Base-by-base conservation (phyloP, 30 jellyfish, hydroid and myxozoan genomes). In the Catostylus mosaicus region DNA sequence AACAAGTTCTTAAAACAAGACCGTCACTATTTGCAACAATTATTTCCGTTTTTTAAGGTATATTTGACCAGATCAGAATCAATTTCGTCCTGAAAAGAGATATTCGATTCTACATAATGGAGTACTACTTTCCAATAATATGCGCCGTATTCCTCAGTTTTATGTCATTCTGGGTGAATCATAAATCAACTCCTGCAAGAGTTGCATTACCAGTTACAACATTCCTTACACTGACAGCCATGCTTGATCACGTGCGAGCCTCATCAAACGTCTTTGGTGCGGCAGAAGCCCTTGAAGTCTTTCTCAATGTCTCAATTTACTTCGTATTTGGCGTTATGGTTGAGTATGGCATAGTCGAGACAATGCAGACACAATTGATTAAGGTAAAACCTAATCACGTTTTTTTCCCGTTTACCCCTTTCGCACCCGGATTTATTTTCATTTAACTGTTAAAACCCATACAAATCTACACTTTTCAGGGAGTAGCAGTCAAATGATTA, bases 121-220 rank as follows among this genome's bases (percentile, higher is more conserved):
- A 83, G 84, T 73, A 70, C 84, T 90, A 90, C 71, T 46, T 82
- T 24, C 97, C 97, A 43, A 69, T 95, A 31, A 61, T 90, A 32
- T 72, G 85, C 40, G 85, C 78, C 47, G 97, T 90, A 22, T 64
- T 67, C 52, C 81, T 90, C 56, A 54, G 91, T 43, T 82, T 89
- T 89, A 57, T 83, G 31, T 72, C 95, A 40, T 90, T 90, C 62
- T 90, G 97, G 97, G 83, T 90, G 22, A 72, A 83, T 62, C 85
- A 83, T 78, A 37, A 76, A 1, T 79, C 96, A 8, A 90, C 97
- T 9, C 97, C 97, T 1, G 97, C 97, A 0, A 69, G 97, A 10
- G 97, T 90, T 31, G 92, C 96, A 26, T 89, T 90, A 4, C 96
- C 96, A 0, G 89, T 90, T 22, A 90, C 97, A 2, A 90, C 97